Evolutionary conservation across 2,797 vertebrate genomes (phyloP).

Genomic region (Centropyge bicolor): DNA sequence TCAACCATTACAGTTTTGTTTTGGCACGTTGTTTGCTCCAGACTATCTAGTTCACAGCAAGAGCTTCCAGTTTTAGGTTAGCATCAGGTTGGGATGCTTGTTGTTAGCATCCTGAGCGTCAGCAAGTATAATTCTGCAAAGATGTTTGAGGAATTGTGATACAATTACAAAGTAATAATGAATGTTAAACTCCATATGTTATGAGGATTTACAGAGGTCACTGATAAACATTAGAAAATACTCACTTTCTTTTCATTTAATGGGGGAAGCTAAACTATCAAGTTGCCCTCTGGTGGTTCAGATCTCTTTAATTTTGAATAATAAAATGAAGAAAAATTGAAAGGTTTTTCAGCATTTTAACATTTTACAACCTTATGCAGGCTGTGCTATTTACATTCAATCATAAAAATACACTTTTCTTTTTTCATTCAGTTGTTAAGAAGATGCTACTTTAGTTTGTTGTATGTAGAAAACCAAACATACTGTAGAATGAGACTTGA

Average conservation of each 20-base stretch:
- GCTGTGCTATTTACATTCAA: neutral
- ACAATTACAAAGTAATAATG: neutral
- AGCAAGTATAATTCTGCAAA: neutral
- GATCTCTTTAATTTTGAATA: neutral
- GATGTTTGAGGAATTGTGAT: neutral
- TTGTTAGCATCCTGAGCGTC: neutral
- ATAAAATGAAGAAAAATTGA: neutral
- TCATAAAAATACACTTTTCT: neutral
- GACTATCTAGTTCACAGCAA: neutral
- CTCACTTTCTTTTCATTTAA: neutral
- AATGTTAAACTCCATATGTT: neutral
- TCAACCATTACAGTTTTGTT: neutral
- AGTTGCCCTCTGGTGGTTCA: neutral
- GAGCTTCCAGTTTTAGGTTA: neutral
- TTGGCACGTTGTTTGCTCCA: neutral
- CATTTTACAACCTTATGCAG: neutral
- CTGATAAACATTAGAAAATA: neutral
- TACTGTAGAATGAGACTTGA: neutral
- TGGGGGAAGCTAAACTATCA: neutral
- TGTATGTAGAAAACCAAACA: slow-evolving; percentile 5
- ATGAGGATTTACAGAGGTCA: slow-evolving; percentile 10
- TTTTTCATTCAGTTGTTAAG: neutral
- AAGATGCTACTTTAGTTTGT: neutral
- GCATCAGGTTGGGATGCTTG: neutral
- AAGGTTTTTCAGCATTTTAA: neutral